Base-by-base conservation (phyloP, 2,888 invertebrate genomes). In the Epirrhoe alternata region DNA sequence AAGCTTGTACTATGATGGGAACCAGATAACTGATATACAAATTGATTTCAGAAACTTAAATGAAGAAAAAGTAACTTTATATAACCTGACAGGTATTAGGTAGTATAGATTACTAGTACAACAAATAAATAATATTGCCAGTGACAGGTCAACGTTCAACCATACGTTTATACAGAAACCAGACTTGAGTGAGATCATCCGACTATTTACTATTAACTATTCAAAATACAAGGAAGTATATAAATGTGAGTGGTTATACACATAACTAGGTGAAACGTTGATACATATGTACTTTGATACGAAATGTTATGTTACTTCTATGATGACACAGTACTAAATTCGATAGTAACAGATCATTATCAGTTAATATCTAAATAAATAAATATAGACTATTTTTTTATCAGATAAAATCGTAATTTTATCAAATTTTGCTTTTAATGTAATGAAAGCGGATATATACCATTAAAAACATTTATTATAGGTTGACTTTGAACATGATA, bases 391-490 rank as follows among this genome's bases (percentile, higher is more conserved):
- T 38, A 42, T 12, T 42, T 47, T 31, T 47, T 8, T 61, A 52
- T 47, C 60, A 47, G 71, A 71, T 71, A 68, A 68, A 35, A 49
- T 2, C 24, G 53, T 17, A 16, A 7, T 55, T 35, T 60, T 61
- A 70, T 68, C 64, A 38, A 45, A 17, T 31, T 6, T 17, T 16
- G 54, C 38, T 45, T n/a, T 51, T 33, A 62, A 54, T 61, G 52
- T 64, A 66, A 65, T 63, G 64, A 71, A 57, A 65, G 35, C 54
- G n/a, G 69, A 66, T 72, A 66, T 33, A 50, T 70, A 68, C 54
- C 56, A 35, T 50, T 2, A 10, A 17, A 17, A 30, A 31, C 7
- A 56, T n/a, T n/a, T n/a, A 7, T 42, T 10, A 12, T 12, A 42
- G 4, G 12, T 12, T 5, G 12, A 3, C 38, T 31, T 12, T 17